Evolutionary conservation across 2,888 invertebrate genomes (phyloP).

Genomic region (Drosophila picticornis): DNA sequence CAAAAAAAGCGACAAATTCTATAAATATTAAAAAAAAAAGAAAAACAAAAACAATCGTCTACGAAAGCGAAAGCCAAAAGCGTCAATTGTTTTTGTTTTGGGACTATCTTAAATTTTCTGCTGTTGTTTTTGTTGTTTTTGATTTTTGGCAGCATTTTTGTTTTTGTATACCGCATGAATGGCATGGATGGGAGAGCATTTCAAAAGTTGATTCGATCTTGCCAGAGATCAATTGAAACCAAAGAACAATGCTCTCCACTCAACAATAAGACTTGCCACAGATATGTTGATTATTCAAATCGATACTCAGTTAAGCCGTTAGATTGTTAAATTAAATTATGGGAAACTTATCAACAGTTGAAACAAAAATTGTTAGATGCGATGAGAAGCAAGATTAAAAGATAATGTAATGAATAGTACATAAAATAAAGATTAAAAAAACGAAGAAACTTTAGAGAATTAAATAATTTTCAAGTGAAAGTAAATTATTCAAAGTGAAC

Average conservation of each 20-base stretch:
- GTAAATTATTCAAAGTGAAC: background rate
- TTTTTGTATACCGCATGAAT: slow-evolving; percentile 9
- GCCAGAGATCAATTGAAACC: slow-evolving; percentile 20
- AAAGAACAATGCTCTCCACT: slow-evolving; percentile 33
- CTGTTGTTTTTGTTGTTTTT: slow-evolving; percentile 11
- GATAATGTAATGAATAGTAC: background rate
- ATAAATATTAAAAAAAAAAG: slow-evolving; percentile 37
- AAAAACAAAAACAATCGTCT: slow-evolving; percentile 12
- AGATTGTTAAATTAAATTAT: background rate
- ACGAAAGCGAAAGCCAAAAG: slow-evolving; percentile 52
- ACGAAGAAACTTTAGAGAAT: background rate
- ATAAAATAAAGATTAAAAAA: background rate
- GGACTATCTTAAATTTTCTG: slow-evolving; percentile 1
- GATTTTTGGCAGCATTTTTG: slow-evolving; percentile 12
- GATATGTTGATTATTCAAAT: slow-evolving; percentile 3
- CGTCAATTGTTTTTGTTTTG: slow-evolving; percentile 26
- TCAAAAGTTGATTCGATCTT: slow-evolving; percentile 19
- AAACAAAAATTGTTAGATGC: background rate
- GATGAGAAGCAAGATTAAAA: background rate
- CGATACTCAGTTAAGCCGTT: background rate
- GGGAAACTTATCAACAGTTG: background rate
- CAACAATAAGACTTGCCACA: background rate
- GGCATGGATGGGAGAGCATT: slow-evolving; percentile 15
- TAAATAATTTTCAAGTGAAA: background rate
- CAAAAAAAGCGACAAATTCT: slow-evolving; percentile 32